Conservation (phyloP, 30 jellyfish, hydroid and myxozoan genomes). For the Hydra vulgaris region DNA sequence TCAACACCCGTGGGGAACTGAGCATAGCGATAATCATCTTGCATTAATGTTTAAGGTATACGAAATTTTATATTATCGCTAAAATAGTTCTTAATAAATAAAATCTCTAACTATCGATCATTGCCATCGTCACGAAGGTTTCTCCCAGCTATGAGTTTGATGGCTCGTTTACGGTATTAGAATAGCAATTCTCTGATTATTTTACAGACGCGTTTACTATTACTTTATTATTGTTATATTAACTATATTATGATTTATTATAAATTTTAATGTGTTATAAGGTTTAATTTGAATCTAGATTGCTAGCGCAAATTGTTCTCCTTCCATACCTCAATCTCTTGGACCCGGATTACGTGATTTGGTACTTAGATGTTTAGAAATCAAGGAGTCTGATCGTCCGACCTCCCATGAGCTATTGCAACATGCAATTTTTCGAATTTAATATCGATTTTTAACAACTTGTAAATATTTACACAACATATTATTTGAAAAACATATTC, state of each 20-base stretch:
- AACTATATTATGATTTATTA: too few species aligned
- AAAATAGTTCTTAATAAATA: too few species aligned
- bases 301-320: slow-evolving; percentile 75
- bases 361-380: slow-evolving; percentile 75
- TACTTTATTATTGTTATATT: too few species aligned
- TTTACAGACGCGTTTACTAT: too few species aligned
- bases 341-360: slow-evolving; percentile 84
- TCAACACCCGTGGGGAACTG: slow-evolving; percentile 91
- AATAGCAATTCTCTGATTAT: too few species aligned
- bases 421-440: slow-evolving; percentile 66
- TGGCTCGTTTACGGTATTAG: too few species aligned
- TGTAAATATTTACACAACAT: neutral
- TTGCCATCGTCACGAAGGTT: neutral
- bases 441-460: neutral
- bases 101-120: too few species aligned
- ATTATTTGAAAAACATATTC: neutral
- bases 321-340: slow-evolving; percentile 56
- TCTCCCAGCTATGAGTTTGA: too few species aligned
- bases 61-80: neutral
- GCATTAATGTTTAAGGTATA: slow-evolving; percentile 85
- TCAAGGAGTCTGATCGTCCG: slow-evolving; percentile 62
- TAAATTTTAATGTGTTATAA: too few species aligned
- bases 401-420: slow-evolving; percentile 54
- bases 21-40: slow-evolving; percentile 73
- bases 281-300: too few species aligned